A percentile compares a stretch with the other conserved stretches of the same genome.
Conservation (phyloP, 2,888 invertebrate species). For the Phyllotreta cruciferae region DNA sequence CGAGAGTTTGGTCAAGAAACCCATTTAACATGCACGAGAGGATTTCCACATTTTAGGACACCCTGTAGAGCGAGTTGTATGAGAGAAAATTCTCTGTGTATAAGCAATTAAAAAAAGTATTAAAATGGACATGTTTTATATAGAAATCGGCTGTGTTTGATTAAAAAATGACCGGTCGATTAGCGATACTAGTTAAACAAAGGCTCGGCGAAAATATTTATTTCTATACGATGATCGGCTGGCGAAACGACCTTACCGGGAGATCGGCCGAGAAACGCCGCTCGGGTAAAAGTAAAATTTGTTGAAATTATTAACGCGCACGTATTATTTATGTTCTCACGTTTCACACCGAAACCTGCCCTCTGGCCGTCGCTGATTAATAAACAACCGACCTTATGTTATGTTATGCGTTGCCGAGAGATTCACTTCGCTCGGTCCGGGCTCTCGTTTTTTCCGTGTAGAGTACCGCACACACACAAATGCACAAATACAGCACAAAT, state of each 20-base stretch:
- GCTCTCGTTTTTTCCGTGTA: no score
- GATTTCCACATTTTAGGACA: no score
- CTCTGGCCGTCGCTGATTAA: constrained; percentile 25
- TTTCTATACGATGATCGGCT: no score
- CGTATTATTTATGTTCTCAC: constrained; percentile 32
- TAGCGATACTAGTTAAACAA: not conserved
- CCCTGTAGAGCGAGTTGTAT: no score
- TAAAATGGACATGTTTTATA: no score
- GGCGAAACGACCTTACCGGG: constrained; percentile 6
- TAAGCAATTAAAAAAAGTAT: no score
- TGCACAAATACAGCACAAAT: no score
- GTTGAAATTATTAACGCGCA: constrained; percentile 30
- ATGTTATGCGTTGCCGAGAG: not conserved
- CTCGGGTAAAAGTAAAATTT: constrained; percentile 29
- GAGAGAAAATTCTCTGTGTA: no score
- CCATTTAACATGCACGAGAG: no score
- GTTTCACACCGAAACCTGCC: constrained; percentile 29
- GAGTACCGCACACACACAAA: no score
- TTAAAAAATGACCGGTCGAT: not conserved
- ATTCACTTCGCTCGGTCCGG: constrained; percentile 18
- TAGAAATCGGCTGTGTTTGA: no score
- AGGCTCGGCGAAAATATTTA: not conserved
- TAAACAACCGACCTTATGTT: constrained; percentile 18
- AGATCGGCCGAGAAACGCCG: constrained; percentile 13
- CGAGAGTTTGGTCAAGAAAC: no score